Evolutionary conservation across 2,888 invertebrate species (phyloP).

Genomic region (Sarcophaga subvicina): DNA sequence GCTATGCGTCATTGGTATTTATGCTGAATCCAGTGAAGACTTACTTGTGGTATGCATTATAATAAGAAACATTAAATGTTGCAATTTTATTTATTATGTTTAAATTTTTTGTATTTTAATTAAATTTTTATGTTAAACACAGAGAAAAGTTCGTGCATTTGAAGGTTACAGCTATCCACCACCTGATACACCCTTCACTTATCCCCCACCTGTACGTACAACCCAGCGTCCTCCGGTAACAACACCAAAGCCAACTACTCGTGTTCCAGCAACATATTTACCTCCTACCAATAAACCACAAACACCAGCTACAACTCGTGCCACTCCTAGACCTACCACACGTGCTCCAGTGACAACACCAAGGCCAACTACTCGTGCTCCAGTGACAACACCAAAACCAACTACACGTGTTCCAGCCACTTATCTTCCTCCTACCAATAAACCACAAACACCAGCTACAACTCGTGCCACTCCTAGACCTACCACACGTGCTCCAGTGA

Average conservation of each 20-base stretch:
- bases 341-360: slow-evolving; percentile 66
- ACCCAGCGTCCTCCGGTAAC: slow-evolving; percentile 19
- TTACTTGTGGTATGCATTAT: slow-evolving; percentile 75
- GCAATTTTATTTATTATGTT: background rate
- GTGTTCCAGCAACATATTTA: slow-evolving; percentile 69
- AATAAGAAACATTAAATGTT: background rate
- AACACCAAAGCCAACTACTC: slow-evolving; percentile 47
- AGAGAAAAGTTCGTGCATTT: slow-evolving; percentile 77
- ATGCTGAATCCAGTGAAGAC: slow-evolving; percentile 75
- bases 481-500: slow-evolving; percentile 63
- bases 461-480: slow-evolving; percentile 48
- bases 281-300: slow-evolving; percentile 72
- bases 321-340: slow-evolving; percentile 41
- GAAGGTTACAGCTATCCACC: slow-evolving; percentile 77
- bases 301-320: slow-evolving; percentile 70
- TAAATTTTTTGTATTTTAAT: slow-evolving; percentile 29
- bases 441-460: slow-evolving; percentile 61
- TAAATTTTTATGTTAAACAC: slow-evolving; percentile 1
- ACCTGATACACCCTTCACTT: slow-evolving; percentile 76
- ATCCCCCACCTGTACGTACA: slow-evolving; percentile 63
- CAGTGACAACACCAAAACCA: slow-evolving; percentile 33
- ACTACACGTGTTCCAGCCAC: slow-evolving; percentile 28
- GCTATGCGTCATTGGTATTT: slow-evolving; percentile 78
- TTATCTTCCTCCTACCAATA: slow-evolving; percentile 60
- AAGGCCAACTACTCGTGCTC: slow-evolving; percentile 50